Percentiles rank a stretch among this genome's conserved stretches.
Conservation (phyloP, 1,140 invertebrate species). For the Teleopsis dalmanni region DNA sequence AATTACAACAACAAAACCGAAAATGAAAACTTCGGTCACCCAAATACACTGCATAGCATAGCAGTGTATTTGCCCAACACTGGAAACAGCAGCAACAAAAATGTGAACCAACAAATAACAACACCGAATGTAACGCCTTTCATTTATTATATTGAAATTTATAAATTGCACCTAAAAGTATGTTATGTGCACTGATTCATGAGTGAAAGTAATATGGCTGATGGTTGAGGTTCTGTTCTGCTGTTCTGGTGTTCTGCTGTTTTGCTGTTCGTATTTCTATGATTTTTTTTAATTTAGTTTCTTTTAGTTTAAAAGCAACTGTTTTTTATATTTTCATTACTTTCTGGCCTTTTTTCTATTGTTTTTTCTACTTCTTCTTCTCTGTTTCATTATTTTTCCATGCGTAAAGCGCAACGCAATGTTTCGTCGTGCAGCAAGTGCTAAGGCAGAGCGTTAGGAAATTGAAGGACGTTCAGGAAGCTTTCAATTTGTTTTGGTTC, state of each 20-base stretch:
- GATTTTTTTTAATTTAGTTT: neutral
- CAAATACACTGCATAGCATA: too few species aligned
- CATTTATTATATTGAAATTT: slow-evolving; percentile 11
- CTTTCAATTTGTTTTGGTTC: slow-evolving; percentile 4
- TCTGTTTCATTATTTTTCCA: too few species aligned
- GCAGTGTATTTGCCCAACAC: too few species aligned
- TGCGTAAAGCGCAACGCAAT: too few species aligned
- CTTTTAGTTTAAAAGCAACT: neutral
- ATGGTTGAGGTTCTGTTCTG: neutral
- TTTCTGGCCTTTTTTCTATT: neutral
- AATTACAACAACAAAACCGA: too few species aligned
- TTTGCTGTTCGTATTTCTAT: slow-evolving; percentile 1
- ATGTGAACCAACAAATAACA: too few species aligned
- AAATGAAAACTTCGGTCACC: too few species aligned
- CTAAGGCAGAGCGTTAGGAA: neutral
- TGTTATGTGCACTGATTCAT: slow-evolving; percentile 9
- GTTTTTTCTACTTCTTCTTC: neutral
- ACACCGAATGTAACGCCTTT: too few species aligned
- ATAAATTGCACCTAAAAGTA: slow-evolving; percentile 12
- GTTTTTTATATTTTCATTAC: neutral
- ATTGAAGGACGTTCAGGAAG: slow-evolving; percentile 1
- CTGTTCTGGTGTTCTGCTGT: neutral
- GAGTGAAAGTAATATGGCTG: neutral
- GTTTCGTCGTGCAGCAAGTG: too few species aligned
- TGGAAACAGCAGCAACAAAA: too few species aligned